These are phyloP conservation scores for Philotrypesis tridentata DNA, from an alignment of 1,140 invertebrate species.

Conservation along the genomic window DNA sequence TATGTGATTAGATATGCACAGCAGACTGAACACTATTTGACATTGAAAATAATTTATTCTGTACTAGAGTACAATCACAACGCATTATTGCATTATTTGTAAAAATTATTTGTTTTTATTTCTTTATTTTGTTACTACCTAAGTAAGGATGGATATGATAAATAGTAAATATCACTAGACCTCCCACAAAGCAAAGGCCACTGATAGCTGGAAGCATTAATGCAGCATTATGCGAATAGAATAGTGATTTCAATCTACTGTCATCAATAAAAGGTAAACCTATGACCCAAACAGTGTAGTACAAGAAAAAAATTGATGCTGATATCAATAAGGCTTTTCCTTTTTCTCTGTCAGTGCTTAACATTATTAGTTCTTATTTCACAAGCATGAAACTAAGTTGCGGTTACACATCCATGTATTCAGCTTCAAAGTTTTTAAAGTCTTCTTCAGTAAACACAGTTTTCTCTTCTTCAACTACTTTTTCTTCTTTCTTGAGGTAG, in stretches of 20 bases:
- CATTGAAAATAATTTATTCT: constrained; percentile 6
- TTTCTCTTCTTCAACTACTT: constrained; percentile 56
- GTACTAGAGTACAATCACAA: neutral
- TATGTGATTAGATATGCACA: neutral
- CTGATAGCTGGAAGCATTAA: constrained; percentile 77
- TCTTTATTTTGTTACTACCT: constrained; percentile 27
- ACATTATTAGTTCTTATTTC: constrained; percentile 53
- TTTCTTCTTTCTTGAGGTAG: constrained; percentile 52
- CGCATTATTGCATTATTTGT: neutral
- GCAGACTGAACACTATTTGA: neutral
- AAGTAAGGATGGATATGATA: constrained; percentile 74
- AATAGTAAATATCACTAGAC: constrained; percentile 78
- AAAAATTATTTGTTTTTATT: constrained; percentile 44
- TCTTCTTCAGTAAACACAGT: constrained; percentile 75
- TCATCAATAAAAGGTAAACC: constrained; percentile 81
- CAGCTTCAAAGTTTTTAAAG: constrained; percentile 72
- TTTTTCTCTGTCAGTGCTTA: constrained; percentile 63
- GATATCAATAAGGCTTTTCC: constrained; percentile 77
- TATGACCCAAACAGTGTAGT: constrained; percentile 81
- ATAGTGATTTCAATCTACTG: constrained; percentile 75
- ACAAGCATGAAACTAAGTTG: constrained; percentile 9
- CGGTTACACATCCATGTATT: constrained; percentile 66
- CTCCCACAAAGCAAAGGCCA: constrained; percentile 79
- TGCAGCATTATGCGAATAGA: constrained; percentile 77
- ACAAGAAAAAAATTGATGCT: constrained; percentile 75